Evolutionary conservation across 2,888 invertebrate genomes (phyloP), one percentile per base, ranked within the genome.

Genomic region (Morinoia aosen): DNA sequence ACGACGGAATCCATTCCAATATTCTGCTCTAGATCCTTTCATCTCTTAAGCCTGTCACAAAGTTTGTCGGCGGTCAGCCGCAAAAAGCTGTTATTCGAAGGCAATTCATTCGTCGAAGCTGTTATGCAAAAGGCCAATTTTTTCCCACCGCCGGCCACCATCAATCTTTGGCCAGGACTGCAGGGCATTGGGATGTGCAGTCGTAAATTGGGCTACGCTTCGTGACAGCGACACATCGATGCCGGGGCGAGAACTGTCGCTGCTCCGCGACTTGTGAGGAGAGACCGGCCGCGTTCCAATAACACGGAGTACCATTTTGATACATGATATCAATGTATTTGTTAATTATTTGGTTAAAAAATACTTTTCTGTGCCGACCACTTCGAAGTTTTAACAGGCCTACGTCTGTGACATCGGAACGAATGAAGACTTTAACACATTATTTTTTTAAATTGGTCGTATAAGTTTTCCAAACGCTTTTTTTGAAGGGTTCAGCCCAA

Each of bases 41-140:
- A 39, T 39, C 90, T 90, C 48, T 40, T 40, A 90, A 90, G 90
- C 48, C 90, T 40, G 90, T 90, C 90, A 90, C 90, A 90, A 90
- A 90, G 90, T 90, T 90, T 90, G 90, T 11, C 40, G 48, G 90
- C 90, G 90, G 90, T 90, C 40, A 90, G 90, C 90, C 90, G 16
- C 48, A 90, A 90, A 90, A 90, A 90, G 90, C 90, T 90, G 90
- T 90, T 90, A 90, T 90, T 90, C 90, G 90, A 90, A 90, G 40
- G 40, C 48, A 48, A 48, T 39, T 48, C 39, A 90, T 90, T 90
- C 90, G 48, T 90, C 39, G 93, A 56, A 93, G 93, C 57, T 33
- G 93, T 93, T 93, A 93, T 93, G 93, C 93, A 93, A 93, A 57
- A 57, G 93, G n/a, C 57, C 93, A 56, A 93, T 93, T 93, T 93